These are phyloP conservation scores for Hedychridium roseum DNA, from an alignment of 2,888 invertebrate genomes.

Conservation along the genomic window DNA sequence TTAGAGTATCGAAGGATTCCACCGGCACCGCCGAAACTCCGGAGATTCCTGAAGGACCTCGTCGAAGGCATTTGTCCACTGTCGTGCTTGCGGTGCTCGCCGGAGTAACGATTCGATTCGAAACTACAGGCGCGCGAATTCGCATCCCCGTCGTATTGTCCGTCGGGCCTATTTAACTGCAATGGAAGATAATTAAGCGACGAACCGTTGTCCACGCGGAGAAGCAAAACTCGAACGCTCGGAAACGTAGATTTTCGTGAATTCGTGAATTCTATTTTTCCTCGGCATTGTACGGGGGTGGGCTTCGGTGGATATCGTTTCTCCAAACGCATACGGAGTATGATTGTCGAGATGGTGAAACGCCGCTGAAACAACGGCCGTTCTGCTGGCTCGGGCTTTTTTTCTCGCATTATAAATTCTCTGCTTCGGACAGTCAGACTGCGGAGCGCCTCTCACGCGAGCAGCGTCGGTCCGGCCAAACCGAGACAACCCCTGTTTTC, in stretches of 20 bases:
- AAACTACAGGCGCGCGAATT: slow-evolving; percentile 39
- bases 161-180: slow-evolving; percentile 36
- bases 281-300: background rate
- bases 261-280: background rate
- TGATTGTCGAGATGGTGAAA: background rate
- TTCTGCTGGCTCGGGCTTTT: slow-evolving; percentile 29
- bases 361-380: slow-evolving; percentile 33
- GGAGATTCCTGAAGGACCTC: slow-evolving; percentile 58
- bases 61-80: slow-evolving; percentile 56
- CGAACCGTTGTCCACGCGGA: background rate
- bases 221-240: background rate
- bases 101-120: slow-evolving; percentile 52
- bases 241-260: background rate
- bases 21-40: slow-evolving; percentile 52
- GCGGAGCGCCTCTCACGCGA: slow-evolving; percentile 17
- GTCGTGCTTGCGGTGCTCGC: slow-evolving; percentile 52
- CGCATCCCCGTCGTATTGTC: slow-evolving; percentile 38
- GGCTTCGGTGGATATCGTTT: too few relatives aligned
- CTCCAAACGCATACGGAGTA: background rate
- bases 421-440: slow-evolving; percentile 47
- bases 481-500: slow-evolving; percentile 16
- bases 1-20: slow-evolving; percentile 59
- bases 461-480: slow-evolving; percentile 20
- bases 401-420: slow-evolving; percentile 54
- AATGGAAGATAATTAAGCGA: slow-evolving; percentile 39